phyloP scores from a whole-genome alignment of 2,113 vertebrate genomes.

The Gorsachius goisagi region DNA sequence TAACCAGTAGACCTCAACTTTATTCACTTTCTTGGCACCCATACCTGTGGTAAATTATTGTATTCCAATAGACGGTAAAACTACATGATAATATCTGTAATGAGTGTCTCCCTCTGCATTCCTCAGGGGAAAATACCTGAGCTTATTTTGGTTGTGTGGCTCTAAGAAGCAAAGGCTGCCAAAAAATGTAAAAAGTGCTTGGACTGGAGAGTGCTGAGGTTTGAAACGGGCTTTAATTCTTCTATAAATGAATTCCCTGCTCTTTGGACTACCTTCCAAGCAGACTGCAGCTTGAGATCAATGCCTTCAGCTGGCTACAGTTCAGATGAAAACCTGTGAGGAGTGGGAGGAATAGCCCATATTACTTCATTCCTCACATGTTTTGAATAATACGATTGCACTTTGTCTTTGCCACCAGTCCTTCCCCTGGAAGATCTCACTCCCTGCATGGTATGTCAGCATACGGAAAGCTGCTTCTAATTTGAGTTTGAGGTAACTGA shows the following conservation, averaged over 20 bases:
- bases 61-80: not conserved
- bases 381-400: not conserved
- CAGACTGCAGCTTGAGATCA: slow-evolving; percentile 5
- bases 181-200: not conserved
- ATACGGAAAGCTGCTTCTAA: not conserved
- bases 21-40: not conserved
- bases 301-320: slow-evolving; percentile 31
- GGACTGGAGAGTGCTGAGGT: not conserved
- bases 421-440: not conserved
- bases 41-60: not conserved
- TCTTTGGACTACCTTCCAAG: slow-evolving; percentile 36
- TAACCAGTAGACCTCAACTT: not conserved
- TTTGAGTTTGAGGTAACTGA: not conserved
- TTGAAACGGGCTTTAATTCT: slow-evolving; percentile 20
- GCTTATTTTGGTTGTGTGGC: not conserved
- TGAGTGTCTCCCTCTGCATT: not conserved
- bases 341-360: slow-evolving; percentile 30
- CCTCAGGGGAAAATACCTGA: not conserved
- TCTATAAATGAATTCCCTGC: not conserved
- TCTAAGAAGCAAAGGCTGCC: slow-evolving; percentile 3
- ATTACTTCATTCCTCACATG: slow-evolving; percentile 31
- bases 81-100: not conserved
- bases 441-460: not conserved
- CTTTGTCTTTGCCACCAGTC: not conserved
- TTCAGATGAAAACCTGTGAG: not conserved